Evolutionary conservation across 2,888 invertebrate species (phyloP).

Genomic region (Eristalis pertinax): DNA sequence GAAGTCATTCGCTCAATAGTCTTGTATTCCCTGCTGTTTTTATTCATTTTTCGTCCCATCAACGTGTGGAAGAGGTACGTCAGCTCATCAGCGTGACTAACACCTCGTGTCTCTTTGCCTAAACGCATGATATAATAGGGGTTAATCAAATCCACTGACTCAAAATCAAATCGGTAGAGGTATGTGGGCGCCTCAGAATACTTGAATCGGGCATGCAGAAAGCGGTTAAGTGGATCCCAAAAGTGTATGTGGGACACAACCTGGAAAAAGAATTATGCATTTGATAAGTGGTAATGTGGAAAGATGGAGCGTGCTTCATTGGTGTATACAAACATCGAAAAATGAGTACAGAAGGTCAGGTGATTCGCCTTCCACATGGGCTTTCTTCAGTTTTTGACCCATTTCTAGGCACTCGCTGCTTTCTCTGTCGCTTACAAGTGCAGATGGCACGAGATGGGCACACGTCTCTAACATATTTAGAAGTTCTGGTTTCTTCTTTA

Average conservation of each 20-base stretch:
- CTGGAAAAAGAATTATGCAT: neutral
- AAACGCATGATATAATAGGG: slow-evolving; percentile 77
- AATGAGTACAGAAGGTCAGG: slow-evolving; percentile 17
- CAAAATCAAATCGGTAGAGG: slow-evolving; percentile 80
- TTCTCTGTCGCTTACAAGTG: slow-evolving; percentile 74
- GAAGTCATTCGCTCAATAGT: slow-evolving; percentile 77
- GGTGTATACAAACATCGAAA: slow-evolving; percentile 28
- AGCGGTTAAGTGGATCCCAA: slow-evolving; percentile 78
- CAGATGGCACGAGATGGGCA: slow-evolving; percentile 74
- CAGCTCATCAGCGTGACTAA: slow-evolving; percentile 80
- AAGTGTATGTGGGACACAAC: neutral
- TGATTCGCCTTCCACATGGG: slow-evolving; percentile 74
- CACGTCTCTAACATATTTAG: slow-evolving; percentile 74
- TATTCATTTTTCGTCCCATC: slow-evolving; percentile 75
- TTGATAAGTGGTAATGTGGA: neutral
- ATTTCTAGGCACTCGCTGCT: slow-evolving; percentile 74
- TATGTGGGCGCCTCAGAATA: slow-evolving; percentile 77
- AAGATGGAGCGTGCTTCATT: too few species aligned
- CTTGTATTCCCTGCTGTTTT: slow-evolving; percentile 75
- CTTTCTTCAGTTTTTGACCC: slow-evolving; percentile 75
- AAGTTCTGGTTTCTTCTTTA: slow-evolving; percentile 73
- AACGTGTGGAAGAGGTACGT: slow-evolving; percentile 78
- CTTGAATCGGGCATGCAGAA: slow-evolving; percentile 75
- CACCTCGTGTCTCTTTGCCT: slow-evolving; percentile 77
- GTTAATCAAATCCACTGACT: slow-evolving; percentile 77